Conservation (phyloP, 2,888 invertebrate genomes). For the Pocota personata region DNA sequence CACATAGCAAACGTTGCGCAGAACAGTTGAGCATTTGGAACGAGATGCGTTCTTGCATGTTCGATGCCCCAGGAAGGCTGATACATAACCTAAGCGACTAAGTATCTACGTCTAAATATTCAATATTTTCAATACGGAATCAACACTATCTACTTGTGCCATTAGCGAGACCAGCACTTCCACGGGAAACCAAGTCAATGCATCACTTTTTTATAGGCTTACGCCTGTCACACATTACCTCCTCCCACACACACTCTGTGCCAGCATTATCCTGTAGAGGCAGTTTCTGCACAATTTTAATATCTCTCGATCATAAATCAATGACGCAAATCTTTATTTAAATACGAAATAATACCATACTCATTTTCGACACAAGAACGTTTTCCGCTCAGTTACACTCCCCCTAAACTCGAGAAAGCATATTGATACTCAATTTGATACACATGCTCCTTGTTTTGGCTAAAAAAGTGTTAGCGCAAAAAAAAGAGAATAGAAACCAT, state of each 20-base stretch:
- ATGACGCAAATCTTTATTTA: conserved; percentile 83
- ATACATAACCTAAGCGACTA: too few relatives aligned
- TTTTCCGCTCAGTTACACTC: conserved; percentile 58
- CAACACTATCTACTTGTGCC: too few relatives aligned
- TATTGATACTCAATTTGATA: conserved; percentile 71
- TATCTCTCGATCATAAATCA: conserved; percentile 80
- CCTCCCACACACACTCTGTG: background rate
- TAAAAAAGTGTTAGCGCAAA: conserved; percentile 5
- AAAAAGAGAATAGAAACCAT: conserved; percentile 26
- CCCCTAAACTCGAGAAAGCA: conserved; percentile 36
- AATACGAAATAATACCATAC: conserved; percentile 81
- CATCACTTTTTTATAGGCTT: background rate
- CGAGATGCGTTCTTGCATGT: too few relatives aligned
- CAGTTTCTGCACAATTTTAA: conserved; percentile 43
- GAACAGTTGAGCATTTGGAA: too few relatives aligned
- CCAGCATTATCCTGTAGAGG: background rate
- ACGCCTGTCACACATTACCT: conserved; percentile 1
- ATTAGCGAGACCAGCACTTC: too few relatives aligned
- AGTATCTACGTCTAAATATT: too few relatives aligned
- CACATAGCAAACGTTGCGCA: too few relatives aligned
- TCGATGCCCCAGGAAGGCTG: too few relatives aligned
- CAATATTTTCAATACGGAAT: too few relatives aligned
- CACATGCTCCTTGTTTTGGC: conserved; percentile 52
- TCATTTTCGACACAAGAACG: conserved; percentile 49
- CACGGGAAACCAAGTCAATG: too few relatives aligned